These are phyloP conservation scores for mouse (Mus musculus) DNA, from an alignment of 2,113 vertebrate species.

Conservation along the genomic window DNA sequence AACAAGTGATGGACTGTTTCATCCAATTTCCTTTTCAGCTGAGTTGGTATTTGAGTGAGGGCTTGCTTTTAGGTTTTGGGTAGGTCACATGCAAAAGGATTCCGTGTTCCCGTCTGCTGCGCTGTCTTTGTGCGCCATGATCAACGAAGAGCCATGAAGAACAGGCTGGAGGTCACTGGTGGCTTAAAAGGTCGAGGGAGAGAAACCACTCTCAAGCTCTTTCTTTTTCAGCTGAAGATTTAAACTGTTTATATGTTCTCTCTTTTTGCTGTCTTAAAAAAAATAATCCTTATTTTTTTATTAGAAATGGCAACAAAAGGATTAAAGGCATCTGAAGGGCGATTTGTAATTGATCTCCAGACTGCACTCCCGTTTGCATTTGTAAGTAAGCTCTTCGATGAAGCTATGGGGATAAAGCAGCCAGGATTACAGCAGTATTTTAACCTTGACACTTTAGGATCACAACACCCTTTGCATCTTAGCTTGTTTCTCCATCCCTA, in stretches of 20 bases:
- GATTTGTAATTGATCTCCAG: slow-evolving; percentile 89
- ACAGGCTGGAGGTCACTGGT: background rate
- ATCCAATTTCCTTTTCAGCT: background rate
- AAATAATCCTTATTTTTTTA: slow-evolving; percentile 83
- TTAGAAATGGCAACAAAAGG: slow-evolving; percentile 86
- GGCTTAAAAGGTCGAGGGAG: background rate
- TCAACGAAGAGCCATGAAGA: background rate
- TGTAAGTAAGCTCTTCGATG: slow-evolving; percentile 77
- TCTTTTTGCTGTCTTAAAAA: slow-evolving; percentile 68
- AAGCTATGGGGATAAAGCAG: slow-evolving; percentile 80
- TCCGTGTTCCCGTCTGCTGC: accelerated
- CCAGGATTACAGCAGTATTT: slow-evolving; percentile 85
- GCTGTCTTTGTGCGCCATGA: background rate
- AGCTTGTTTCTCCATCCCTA: slow-evolving; percentile 67
- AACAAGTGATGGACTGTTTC: background rate
- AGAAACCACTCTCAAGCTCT: slow-evolving; percentile 11
- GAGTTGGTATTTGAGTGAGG: background rate
- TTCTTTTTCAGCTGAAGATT: slow-evolving; percentile 53
- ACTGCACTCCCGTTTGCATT: slow-evolving; percentile 75
- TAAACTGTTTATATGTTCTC: slow-evolving; percentile 60
- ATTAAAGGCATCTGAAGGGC: slow-evolving; percentile 86
- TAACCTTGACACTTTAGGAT: slow-evolving; percentile 86
- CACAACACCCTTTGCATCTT: slow-evolving; percentile 76
- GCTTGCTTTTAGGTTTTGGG: background rate
- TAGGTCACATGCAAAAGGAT: background rate